Base-by-base conservation (phyloP, 2,888 invertebrate species). In the Thalpophila matura region DNA sequence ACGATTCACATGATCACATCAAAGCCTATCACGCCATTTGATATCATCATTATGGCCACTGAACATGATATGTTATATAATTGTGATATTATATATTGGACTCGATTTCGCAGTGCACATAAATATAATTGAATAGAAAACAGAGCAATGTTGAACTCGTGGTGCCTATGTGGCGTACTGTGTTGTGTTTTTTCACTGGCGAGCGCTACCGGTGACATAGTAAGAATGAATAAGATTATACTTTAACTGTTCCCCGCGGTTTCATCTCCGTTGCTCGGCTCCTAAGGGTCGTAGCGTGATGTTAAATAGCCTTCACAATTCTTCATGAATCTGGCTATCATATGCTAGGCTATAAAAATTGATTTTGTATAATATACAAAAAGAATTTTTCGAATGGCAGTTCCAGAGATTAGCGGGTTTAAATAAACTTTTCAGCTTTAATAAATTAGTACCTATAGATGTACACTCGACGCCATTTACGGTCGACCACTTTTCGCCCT, bases 51-150 rank as follows among this genome's bases (percentile, higher is more conserved):
- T 50, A 74, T 51, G 26, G 18, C n/a, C 20, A 31, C 4, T 51
- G 14, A 49, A 35, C 74, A 71, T 67, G 70, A 3, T 4, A 68
- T 37, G 35, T 51, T 26, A 24, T 35, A 27, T 29, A 37, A 56
- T 27, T 40, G 38, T 27, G 84, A 63, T 74, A 80, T 64, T 54
- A 69, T 67, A 64, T 53, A 74, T 67, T 53, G 24, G 22, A 29
- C 33, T 33, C 49, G 26, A 31, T 71, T 31, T 10, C 9, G 4
- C 3, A 24, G 37, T 45, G 29, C 10, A 7, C 27, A 3, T 9
- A 16, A 12, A 42, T 22, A 18, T n/a, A n/a, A n/a, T 55, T 55
- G 5, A 38, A 27, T 20, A 26, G 12, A 27, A n/a, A 27, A 38
- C 18, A 29, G 35, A n/a, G 43, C 38, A 33, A 77, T 74, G 66